phyloP scores from a whole-genome alignment of 2,113 vertebrate genomes.

The Barnardius zonarius region DNA sequence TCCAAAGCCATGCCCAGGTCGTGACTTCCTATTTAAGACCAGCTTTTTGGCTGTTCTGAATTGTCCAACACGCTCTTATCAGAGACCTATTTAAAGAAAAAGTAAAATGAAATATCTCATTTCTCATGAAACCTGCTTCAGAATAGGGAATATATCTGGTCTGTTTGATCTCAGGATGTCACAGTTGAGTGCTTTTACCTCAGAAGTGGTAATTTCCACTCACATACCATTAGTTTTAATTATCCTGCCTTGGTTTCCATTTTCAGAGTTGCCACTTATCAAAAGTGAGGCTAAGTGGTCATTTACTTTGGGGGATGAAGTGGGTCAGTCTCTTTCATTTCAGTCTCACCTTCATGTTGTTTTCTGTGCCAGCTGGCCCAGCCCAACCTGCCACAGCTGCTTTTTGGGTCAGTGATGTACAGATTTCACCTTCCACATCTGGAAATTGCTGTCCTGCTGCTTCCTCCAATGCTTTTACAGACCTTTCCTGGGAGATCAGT shows the following conservation, averaged over 20 bases:
- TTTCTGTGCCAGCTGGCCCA: background rate
- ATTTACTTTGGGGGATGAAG: background rate
- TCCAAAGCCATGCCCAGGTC: background rate
- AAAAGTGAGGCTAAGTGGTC: conserved; percentile 13
- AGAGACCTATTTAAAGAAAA: background rate
- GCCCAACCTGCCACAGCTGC: background rate
- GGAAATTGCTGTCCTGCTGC: background rate
- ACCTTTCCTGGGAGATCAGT: background rate
- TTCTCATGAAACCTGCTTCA: background rate
- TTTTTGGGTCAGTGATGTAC: background rate
- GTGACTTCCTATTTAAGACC: background rate
- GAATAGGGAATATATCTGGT: background rate
- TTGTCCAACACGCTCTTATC: background rate
- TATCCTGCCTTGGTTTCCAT: conserved; percentile 1
- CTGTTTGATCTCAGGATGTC: background rate
- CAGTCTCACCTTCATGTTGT: background rate
- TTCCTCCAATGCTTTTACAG: background rate
- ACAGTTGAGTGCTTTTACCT: conserved; percentile 19
- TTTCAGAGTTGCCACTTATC: background rate
- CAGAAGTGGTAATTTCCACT: conserved; percentile 45
- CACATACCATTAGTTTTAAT: conserved; percentile 39
- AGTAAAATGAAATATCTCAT: background rate
- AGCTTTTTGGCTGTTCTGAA: background rate
- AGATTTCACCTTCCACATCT: background rate
- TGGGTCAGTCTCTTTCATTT: background rate